Percentiles rank a stretch among this genome's conserved stretches.
Evolutionary conservation across 2,113 vertebrate species (phyloP).

Genomic region (Callospermophilus lateralis): DNA sequence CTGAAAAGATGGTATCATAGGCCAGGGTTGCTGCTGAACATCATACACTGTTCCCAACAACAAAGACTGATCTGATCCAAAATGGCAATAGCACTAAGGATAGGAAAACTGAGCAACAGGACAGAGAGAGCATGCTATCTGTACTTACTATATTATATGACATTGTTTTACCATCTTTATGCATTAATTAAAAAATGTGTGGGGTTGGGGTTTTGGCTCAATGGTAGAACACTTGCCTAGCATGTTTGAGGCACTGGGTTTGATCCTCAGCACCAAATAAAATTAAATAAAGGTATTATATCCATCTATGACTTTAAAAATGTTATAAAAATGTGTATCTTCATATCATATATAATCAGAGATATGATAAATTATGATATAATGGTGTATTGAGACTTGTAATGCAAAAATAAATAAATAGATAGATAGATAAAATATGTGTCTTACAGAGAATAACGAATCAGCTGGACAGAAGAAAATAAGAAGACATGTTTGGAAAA

Average conservation of each 20-base stretch:
- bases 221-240: too few species aligned
- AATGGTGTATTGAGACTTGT: too few species aligned
- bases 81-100: neutral
- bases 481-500: neutral
- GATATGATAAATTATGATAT: too few species aligned
- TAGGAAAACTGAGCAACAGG: neutral
- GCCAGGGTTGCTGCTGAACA: neutral
- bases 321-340: too few species aligned
- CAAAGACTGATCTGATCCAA: neutral
- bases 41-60: neutral
- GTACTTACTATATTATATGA: neutral
- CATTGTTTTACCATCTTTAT: neutral
- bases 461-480: neutral
- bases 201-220: too few species aligned
- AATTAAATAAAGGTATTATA: too few species aligned
- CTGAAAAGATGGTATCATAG: neutral
- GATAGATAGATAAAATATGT: too few species aligned
- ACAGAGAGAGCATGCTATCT: neutral
- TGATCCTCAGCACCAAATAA: too few species aligned
- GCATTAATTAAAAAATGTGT: neutral
- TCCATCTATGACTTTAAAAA: too few species aligned
- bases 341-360: too few species aligned
- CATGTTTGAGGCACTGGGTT: too few species aligned
- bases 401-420: too few species aligned
- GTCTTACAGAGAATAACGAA: neutral